Percentiles rank a stretch among this genome's conserved stretches.
These are phyloP conservation scores for Neodiprion lecontei DNA, from an alignment of 1,140 invertebrate species.

Conservation along the genomic window DNA sequence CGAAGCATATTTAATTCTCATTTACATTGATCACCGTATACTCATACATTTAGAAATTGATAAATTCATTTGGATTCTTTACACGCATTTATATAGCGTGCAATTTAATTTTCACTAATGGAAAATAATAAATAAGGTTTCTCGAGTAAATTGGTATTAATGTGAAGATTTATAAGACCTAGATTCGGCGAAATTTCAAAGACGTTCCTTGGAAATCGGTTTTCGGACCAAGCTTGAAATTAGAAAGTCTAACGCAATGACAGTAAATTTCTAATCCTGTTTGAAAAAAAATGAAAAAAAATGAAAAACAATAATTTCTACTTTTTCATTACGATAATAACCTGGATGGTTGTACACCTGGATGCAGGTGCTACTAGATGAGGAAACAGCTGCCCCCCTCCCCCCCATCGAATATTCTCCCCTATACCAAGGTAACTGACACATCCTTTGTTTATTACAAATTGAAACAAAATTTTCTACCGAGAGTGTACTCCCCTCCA, in stretches of 20 bases:
- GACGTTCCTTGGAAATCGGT: background rate
- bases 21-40: too few relatives aligned
- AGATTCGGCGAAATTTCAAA: too few relatives aligned
- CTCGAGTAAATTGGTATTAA: too few relatives aligned
- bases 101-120: too few relatives aligned
- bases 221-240: background rate
- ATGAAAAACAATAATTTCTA: background rate
- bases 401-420: conserved; percentile 21
- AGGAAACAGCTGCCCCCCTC: conserved; percentile 41
- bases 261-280: background rate
- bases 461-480: background rate
- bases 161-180: too few relatives aligned
- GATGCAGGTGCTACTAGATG: conserved; percentile 45
- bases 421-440: conserved; percentile 24
- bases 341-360: conserved; percentile 32
- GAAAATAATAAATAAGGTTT: too few relatives aligned
- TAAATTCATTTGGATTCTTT: too few relatives aligned
- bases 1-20: too few relatives aligned
- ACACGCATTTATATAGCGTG: too few relatives aligned
- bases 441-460: conserved; percentile 33
- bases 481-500: background rate
- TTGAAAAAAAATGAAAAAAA: background rate
- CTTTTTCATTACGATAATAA: background rate
- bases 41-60: too few relatives aligned
- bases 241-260: background rate